Percentiles rank a stretch among this genome's conserved stretches.
These are phyloP conservation scores for Archips xylosteana DNA, from an alignment of 2,888 invertebrate species.

Conservation along the genomic window DNA sequence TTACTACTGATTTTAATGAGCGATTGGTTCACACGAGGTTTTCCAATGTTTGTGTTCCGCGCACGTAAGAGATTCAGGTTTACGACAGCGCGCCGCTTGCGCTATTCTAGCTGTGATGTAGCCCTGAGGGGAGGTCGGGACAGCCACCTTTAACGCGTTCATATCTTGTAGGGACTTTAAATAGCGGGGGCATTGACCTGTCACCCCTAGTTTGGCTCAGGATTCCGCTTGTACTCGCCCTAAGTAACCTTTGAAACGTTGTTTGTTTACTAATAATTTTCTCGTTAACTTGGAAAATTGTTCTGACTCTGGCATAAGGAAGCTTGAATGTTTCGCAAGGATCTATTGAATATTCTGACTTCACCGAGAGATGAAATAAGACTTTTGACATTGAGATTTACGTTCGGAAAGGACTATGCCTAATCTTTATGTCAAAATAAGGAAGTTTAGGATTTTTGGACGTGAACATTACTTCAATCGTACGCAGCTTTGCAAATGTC, in stretches of 20 bases:
- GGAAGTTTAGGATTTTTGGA: too few relatives aligned
- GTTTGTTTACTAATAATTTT: slow-evolving; percentile 46
- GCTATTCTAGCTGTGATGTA: slow-evolving; percentile 4
- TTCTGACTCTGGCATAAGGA: slow-evolving; percentile 8
- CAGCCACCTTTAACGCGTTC: slow-evolving; percentile 60
- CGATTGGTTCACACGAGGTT: slow-evolving; percentile 20
- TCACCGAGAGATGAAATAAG: not conserved
- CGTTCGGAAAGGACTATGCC: not conserved
- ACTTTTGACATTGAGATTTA: not conserved
- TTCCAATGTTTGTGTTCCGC: slow-evolving; percentile 16
- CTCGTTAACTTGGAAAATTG: slow-evolving; percentile 32
- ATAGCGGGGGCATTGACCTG: slow-evolving; percentile 69
- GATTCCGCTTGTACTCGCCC: slow-evolving; percentile 55
- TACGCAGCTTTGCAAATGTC: too few relatives aligned
- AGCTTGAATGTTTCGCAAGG: not conserved
- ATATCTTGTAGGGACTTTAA: slow-evolving; percentile 63
- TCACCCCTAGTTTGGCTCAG: slow-evolving; percentile 72
- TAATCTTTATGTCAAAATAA: too few relatives aligned
- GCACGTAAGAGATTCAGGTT: slow-evolving; percentile 26
- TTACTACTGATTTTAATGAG: slow-evolving; percentile 31
- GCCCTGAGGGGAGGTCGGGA: slow-evolving; percentile 27
- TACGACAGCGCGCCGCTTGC: slow-evolving; percentile 11
- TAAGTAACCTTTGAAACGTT: slow-evolving; percentile 55
- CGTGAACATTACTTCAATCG: too few relatives aligned
- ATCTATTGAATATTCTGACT: not conserved